These are phyloP conservation scores for Xestia sexstrigata DNA, from an alignment of 2,888 invertebrate species.

Conservation along the genomic window DNA sequence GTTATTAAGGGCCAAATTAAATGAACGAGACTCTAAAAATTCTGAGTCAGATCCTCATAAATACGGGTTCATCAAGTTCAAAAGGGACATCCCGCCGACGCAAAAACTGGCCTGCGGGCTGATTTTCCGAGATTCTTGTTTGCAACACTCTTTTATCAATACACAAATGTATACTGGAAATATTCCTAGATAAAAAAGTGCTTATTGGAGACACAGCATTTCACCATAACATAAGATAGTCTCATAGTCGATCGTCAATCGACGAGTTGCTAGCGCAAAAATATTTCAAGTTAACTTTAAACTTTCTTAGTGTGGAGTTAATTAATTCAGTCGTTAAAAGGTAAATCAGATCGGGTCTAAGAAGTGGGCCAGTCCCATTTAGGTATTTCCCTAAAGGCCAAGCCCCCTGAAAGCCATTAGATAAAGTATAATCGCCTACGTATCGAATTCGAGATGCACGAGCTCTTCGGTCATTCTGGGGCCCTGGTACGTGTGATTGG, in stretches of 20 bases:
- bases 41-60: not conserved
- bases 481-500: conserved; percentile 63
- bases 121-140: conserved; percentile 3
- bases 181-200: conserved; percentile 36
- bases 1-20: not conserved
- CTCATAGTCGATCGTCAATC: too few species aligned
- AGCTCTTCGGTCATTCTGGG: conserved; percentile 48
- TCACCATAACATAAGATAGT: conserved; percentile 19
- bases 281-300: conserved; percentile 9
- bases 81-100: too few species aligned
- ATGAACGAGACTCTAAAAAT: not conserved
- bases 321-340: conserved; percentile 19
- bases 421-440: conserved; percentile 53
- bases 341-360: conserved; percentile 11
- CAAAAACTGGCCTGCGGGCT: too few species aligned
- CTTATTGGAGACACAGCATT: conserved; percentile 22
- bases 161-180: conserved; percentile 32
- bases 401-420: conserved; percentile 48
- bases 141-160: conserved; percentile 22
- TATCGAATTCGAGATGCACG: conserved; percentile 29
- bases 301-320: conserved; percentile 14
- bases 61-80: too few species aligned
- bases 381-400: conserved; percentile 55
- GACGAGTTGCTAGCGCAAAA: not conserved
- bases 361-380: conserved; percentile 41